Evolutionary conservation across 2,888 invertebrate species (phyloP).

Genomic region (Strigamia crassipes): DNA sequence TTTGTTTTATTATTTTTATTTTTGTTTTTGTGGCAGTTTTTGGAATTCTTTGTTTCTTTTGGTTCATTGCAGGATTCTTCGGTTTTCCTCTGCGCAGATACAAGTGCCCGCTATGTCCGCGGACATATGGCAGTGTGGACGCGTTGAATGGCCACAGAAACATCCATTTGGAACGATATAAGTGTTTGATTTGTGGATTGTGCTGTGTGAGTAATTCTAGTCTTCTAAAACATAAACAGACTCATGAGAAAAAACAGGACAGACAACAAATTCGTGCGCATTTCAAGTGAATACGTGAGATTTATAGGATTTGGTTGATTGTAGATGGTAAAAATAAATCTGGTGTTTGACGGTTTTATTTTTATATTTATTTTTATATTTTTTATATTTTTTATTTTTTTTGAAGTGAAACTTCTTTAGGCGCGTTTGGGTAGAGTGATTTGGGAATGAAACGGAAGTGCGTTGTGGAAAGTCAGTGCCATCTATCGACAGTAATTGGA

Average conservation of each 20-base stretch:
- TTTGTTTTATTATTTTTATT: background rate
- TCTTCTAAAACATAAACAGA: slow-evolving; percentile 26
- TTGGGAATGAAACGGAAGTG: no score
- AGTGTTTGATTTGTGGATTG: slow-evolving; percentile 41
- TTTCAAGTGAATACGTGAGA: no score
- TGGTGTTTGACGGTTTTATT: background rate
- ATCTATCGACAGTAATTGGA: no score
- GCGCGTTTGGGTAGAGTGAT: no score
- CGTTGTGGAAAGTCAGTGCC: no score
- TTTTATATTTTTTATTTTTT: no score
- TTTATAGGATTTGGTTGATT: no score
- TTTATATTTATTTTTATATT: no score
- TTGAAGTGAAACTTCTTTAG: no score
- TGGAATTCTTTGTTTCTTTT: slow-evolving; percentile 18
- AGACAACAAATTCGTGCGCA: background rate
- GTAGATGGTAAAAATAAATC: background rate
- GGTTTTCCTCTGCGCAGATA: slow-evolving; percentile 1
- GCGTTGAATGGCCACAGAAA: slow-evolving; percentile 21
- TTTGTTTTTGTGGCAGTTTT: background rate
- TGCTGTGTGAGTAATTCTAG: slow-evolving; percentile 45
- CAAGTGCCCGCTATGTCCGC: slow-evolving; percentile 1
- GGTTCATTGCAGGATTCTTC: background rate
- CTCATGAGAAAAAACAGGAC: slow-evolving; percentile 6
- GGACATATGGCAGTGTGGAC: background rate
- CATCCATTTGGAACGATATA: slow-evolving; percentile 43